Evolutionary conservation across 2,113 vertebrate genomes (phyloP).

Genomic region (Malurus melanocephalus): DNA sequence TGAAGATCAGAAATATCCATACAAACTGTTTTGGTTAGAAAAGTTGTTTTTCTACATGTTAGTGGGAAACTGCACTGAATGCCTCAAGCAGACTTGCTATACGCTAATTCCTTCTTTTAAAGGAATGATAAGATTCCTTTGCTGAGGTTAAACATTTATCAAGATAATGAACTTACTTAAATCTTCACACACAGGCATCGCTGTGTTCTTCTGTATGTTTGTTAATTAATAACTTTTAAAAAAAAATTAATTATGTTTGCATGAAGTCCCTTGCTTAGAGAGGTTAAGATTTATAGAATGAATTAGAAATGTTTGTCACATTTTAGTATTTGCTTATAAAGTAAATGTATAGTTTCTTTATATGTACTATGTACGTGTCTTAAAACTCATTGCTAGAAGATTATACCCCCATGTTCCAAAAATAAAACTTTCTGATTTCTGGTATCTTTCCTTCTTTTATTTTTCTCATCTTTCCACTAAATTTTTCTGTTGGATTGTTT

Average conservation of each 20-base stretch:
- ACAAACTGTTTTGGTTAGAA: background rate
- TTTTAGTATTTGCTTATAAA: background rate
- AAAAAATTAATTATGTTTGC: conserved; percentile 3
- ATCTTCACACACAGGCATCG: conserved; percentile 55
- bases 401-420: background rate
- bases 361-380: background rate
- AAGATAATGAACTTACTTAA: conserved; percentile 38
- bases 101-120: conserved; percentile 20
- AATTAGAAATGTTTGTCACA: background rate
- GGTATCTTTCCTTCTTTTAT: background rate
- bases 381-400: background rate
- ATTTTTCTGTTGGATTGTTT: background rate
- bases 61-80: background rate
- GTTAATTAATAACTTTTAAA: conserved; percentile 56
- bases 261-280: background rate
- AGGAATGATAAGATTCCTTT: conserved; percentile 21
- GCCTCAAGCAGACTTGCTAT: background rate
- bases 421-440: background rate
- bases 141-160: conserved; percentile 53
- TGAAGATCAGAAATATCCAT: rapidly evolving
- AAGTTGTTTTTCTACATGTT: background rate
- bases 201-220: conserved; percentile 8
- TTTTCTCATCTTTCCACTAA: background rate
- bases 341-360: background rate
- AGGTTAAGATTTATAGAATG: conserved; percentile 38